Evolutionary conservation across 2,888 invertebrate genomes (phyloP).

Genomic region (Alsophila aescularia): DNA sequence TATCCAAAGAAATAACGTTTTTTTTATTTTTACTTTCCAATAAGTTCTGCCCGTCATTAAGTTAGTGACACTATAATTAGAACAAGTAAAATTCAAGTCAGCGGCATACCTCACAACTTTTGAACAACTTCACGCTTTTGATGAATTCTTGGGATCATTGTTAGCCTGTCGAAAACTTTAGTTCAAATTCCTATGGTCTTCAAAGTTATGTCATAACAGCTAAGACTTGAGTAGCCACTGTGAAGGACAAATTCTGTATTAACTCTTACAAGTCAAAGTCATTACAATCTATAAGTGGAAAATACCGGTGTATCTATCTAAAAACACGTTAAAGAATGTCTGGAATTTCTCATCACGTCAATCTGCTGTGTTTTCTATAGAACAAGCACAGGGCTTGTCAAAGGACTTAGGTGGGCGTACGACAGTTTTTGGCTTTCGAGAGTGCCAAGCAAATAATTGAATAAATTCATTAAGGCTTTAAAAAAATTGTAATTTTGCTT

Average conservation of each 20-base stretch:
- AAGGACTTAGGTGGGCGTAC: slow-evolving; percentile 2
- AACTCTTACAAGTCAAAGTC: slow-evolving; percentile 8
- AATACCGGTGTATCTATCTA: slow-evolving; percentile 34
- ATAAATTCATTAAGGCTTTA: too few relatives aligned
- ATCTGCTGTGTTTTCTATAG: slow-evolving; percentile 61
- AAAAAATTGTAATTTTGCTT: too few relatives aligned
- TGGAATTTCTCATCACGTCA: slow-evolving; percentile 61
- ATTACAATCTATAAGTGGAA: slow-evolving; percentile 15
- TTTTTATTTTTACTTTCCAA: too few relatives aligned
- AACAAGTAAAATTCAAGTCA: background rate
- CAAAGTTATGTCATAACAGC: slow-evolving; percentile 5
- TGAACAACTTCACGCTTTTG: slow-evolving; percentile 1
- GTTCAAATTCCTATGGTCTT: slow-evolving; percentile 8
- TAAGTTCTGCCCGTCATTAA: too few relatives aligned
- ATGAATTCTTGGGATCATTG: background rate
- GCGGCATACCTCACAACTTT: background rate
- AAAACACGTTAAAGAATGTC: slow-evolving; percentile 50
- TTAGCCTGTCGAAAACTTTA: slow-evolving; percentile 4
- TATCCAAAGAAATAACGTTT: too few relatives aligned
- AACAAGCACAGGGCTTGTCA: slow-evolving; percentile 41
- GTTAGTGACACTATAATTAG: too few relatives aligned
- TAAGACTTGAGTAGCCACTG: slow-evolving; percentile 5
- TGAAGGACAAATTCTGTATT: background rate
- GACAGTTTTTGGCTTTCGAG: background rate
- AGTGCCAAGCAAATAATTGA: too few relatives aligned